phyloP scores from a whole-genome alignment of 2,797 vertebrate species.

The Florisuga fusca region DNA sequence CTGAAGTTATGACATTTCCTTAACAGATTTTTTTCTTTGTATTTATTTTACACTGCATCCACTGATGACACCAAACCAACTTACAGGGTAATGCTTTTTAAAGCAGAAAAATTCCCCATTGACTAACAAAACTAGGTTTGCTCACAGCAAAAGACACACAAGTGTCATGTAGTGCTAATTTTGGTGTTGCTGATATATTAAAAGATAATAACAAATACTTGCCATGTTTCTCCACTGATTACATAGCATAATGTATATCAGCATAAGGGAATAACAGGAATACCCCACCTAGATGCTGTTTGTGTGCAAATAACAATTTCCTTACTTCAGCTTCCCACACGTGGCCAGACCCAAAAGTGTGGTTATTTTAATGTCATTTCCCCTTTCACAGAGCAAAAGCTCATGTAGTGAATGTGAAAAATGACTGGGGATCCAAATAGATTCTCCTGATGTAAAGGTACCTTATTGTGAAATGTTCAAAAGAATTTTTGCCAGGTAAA shows the following conservation, averaged over 20 bases:
- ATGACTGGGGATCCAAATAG: neutral
- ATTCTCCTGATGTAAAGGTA: neutral
- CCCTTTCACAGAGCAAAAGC: neutral
- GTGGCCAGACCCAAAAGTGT: neutral
- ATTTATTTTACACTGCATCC: neutral
- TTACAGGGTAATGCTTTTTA: neutral
- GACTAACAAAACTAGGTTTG: neutral
- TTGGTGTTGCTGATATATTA: neutral
- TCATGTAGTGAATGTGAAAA: neutral
- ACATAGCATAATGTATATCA: neutral
- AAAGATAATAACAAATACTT: neutral
- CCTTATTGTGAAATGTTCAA: slow-evolving; percentile 1
- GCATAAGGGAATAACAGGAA: neutral
- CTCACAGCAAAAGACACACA: neutral
- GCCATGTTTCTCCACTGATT: neutral
- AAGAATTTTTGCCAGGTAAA: slow-evolving; percentile 10
- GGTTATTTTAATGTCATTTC: neutral
- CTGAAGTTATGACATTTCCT: neutral
- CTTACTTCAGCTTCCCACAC: neutral
- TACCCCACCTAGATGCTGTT: neutral
- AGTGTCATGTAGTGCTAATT: neutral
- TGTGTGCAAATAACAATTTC: neutral
- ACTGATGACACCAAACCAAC: neutral
- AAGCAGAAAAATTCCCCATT: neutral
- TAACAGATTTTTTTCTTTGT: neutral